Evolutionary conservation across 2,888 invertebrate genomes (phyloP), one percentile per base, ranked within the genome.

Genomic region (Eurytoma californica): DNA sequence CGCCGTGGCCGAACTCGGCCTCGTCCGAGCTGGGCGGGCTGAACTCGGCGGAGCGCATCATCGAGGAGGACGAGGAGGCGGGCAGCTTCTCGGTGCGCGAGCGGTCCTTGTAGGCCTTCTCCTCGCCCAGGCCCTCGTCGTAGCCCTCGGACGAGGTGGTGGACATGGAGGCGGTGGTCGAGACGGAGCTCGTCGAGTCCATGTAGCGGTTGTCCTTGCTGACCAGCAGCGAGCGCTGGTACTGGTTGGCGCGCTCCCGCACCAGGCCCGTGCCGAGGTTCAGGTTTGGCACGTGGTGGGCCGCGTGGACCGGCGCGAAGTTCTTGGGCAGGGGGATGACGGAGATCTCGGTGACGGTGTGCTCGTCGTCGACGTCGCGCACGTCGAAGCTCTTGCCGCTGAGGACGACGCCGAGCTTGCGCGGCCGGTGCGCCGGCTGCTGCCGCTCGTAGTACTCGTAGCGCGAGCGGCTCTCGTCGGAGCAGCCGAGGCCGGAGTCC

Each of bases 321-420:
- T 73, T 73, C 57, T 66, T 68, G 28, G 81, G 94, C 73, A 95
- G 88, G 0, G 94, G 93, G 77, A 93, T 93, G 4, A 93, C 93
- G 3, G 93, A 91, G 83, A 93, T 93, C 47, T 93, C 93, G 0
- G 93, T 93, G 3, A 94, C 92, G 12, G 93, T 92, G 66, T 92
- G 93, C 69, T 93, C 94, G 83, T 94, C 94, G 51, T 93, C 92
- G 60, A 94, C 90, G 86, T 96, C 95, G 47, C 94, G 91, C 3
- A 96, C 94, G 83, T 96, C 95, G 90, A 96, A 96, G 83, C 93
- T 94, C 86, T 95, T 94, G 0, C 94, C 92, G 65, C 92, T 93
- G 90, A 95, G 93, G 53, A 95, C 93, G 93, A 95, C 94, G 89
- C 95, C 94, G 60, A 95, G 90, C 87, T 94, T 94, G 69, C 95